Conservation (phyloP, 1,140 invertebrate species). For the Listronotus bonariensis region DNA sequence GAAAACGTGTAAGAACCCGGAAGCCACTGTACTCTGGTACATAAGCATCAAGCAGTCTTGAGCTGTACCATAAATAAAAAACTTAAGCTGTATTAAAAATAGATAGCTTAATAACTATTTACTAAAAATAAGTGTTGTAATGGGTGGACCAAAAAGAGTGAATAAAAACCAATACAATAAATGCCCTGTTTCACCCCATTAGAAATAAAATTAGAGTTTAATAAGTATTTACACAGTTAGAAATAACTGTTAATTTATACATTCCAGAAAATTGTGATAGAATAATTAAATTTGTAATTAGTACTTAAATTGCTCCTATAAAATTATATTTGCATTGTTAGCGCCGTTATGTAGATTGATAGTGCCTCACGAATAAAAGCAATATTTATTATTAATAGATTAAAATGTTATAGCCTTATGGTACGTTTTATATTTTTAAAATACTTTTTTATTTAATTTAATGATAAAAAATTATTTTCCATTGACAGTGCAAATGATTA, state of each 20-base stretch:
- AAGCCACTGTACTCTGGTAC: too few relatives aligned
- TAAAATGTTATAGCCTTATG: constrained; percentile 14
- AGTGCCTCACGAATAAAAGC: constrained; percentile 13
- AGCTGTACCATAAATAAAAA: too few relatives aligned
- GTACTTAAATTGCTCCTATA: constrained; percentile 23
- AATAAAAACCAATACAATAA: constrained; percentile 7
- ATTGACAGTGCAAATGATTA: too few relatives aligned
- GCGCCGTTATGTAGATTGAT: constrained; percentile 10
- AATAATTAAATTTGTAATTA: constrained; percentile 13
- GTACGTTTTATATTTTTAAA: not conserved
- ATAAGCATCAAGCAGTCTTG: too few relatives aligned
- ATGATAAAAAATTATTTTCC: too few relatives aligned
- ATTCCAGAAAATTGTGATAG: constrained; percentile 34
- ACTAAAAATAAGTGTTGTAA: not conserved
- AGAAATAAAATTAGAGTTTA: not conserved
- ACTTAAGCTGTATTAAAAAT: too few relatives aligned
- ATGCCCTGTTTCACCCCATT: not conserved
- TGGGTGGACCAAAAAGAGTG: constrained; percentile 12
- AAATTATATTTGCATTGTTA: constrained; percentile 3
- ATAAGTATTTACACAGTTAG: not conserved
- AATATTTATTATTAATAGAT: constrained; percentile 7
- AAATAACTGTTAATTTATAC: constrained; percentile 2
- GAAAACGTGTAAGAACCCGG: too few relatives aligned
- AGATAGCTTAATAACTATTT: not conserved
- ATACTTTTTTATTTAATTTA: too few relatives aligned